Evolutionary conservation across 2,888 invertebrate genomes (phyloP).

Genomic region (Drosophila mayaguana): DNA sequence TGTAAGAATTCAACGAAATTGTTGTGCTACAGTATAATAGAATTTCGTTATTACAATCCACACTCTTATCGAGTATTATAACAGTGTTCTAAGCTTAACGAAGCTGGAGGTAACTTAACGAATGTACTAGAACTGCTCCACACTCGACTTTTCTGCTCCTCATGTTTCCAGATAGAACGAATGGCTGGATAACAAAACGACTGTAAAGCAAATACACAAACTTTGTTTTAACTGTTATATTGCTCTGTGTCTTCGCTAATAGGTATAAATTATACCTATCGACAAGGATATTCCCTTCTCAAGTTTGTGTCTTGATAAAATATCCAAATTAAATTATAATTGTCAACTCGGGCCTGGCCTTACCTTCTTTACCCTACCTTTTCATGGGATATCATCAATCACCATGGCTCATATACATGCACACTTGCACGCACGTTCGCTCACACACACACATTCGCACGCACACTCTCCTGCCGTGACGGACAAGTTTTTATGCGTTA

Average conservation of each 20-base stretch:
- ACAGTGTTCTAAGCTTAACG: conserved; percentile 20
- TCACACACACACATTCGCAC: conserved; percentile 5
- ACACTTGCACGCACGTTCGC: conserved; percentile 5
- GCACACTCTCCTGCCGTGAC: conserved; percentile 36
- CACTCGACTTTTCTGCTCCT: background rate
- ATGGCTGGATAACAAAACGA: background rate
- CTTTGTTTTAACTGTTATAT: conserved; percentile 26
- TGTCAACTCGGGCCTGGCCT: conserved; percentile 39
- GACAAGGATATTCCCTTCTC: background rate
- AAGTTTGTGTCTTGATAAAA: conserved; percentile 10
- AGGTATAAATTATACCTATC: conserved; percentile 30
- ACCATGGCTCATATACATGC: conserved; percentile 8
- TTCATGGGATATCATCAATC: conserved; percentile 41
- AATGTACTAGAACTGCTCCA: background rate
- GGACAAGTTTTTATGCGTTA: conserved; percentile 47
- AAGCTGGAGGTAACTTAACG: background rate
- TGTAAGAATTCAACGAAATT: background rate
- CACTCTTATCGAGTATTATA: background rate
- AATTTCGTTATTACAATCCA: background rate
- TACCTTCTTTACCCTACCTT: background rate
- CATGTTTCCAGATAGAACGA: background rate
- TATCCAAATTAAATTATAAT: conserved; percentile 44
- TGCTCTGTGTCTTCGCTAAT: background rate
- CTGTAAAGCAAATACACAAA: background rate
- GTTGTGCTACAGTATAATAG: background rate